These are phyloP conservation scores for Melanotus villosus DNA, from an alignment of 2,888 invertebrate genomes.

Conservation along the genomic window DNA sequence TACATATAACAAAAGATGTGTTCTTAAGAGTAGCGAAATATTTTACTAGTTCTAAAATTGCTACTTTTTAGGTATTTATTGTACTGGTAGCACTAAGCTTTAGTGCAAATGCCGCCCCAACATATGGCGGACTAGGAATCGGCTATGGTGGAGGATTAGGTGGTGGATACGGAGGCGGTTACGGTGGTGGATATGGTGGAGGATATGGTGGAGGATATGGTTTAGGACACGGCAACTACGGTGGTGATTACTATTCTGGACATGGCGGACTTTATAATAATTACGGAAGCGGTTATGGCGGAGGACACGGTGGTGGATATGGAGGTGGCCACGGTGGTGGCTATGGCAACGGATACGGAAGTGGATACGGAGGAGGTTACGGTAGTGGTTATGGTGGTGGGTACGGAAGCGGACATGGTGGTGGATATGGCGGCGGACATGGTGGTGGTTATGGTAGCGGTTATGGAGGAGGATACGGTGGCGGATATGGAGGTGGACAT, in stretches of 20 bases:
- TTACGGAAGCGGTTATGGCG: constrained; percentile 13
- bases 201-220: background rate
- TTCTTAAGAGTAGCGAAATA: too few relatives aligned
- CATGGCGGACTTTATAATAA: constrained; percentile 36
- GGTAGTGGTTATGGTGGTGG: constrained; percentile 6
- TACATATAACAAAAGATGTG: too few relatives aligned
- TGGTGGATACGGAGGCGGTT: constrained; percentile 27
- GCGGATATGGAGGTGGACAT: background rate
- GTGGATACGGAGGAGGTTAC: constrained; percentile 4
- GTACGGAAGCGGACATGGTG: background rate
- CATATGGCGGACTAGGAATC: too few relatives aligned
- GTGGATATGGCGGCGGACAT: background rate
- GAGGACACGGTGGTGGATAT: constrained; percentile 18
- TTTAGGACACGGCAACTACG: background rate
- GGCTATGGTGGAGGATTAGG: constrained; percentile 38
- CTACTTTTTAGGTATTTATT: too few relatives aligned
- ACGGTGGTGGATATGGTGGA: constrained; percentile 7
- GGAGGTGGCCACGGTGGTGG: constrained; percentile 32
- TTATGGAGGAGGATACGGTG: background rate
- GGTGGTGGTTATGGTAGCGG: background rate
- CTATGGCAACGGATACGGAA: constrained; percentile 4
- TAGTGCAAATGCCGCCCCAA: too few relatives aligned
- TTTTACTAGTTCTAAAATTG: too few relatives aligned
- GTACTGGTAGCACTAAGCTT: too few relatives aligned
- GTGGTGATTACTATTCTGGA: constrained; percentile 22